A percentile compares a stretch with the other conserved stretches of the same genome.
These are phyloP conservation scores for Haemorhous mexicanus DNA, from an alignment of 2,113 vertebrate species.

Conservation along the genomic window DNA sequence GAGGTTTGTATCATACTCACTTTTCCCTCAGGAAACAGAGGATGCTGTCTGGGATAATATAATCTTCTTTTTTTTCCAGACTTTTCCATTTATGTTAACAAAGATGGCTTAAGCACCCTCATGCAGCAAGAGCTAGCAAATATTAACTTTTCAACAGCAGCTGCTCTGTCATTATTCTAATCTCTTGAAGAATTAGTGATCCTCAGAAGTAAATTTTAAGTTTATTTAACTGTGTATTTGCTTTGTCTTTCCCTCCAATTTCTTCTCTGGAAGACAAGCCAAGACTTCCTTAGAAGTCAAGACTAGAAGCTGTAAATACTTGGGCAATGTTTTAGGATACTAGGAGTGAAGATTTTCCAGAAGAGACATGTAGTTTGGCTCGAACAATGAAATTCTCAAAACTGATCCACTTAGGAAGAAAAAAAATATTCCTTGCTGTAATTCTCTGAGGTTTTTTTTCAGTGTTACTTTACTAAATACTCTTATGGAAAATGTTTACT, in stretches of 20 bases:
- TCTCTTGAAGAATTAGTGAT: neutral
- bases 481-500: neutral
- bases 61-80: neutral
- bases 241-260: neutral
- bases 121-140: neutral
- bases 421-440: neutral
- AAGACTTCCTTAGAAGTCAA: neutral
- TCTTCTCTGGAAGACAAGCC: neutral
- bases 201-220: neutral
- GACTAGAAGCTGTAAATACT: neutral
- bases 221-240: neutral
- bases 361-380: neutral
- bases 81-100: neutral
- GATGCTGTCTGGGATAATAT: neutral
- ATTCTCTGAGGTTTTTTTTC: neutral
- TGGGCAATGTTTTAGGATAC: neutral
- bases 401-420: neutral
- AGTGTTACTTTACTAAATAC: neutral
- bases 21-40: neutral
- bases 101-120: neutral
- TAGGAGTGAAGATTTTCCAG: neutral
- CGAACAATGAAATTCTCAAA: neutral
- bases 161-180: neutral
- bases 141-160: conserved; percentile 19
- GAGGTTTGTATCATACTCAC: neutral